Evolutionary conservation across 1,140 invertebrate species (phyloP).

Genomic region (Drosophila lini): DNA sequence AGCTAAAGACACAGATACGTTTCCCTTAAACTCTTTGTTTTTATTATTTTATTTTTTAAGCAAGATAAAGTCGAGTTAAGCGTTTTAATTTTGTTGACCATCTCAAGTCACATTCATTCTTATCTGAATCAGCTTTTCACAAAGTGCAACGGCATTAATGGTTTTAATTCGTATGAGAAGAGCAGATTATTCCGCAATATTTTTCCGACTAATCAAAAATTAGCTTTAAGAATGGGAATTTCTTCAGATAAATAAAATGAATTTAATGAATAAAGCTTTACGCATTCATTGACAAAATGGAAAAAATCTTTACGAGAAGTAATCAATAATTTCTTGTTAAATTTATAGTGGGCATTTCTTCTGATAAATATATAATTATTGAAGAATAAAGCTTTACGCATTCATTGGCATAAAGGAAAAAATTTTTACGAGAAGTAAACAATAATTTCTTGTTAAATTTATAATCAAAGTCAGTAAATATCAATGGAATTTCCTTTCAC

Average conservation of each 20-base stretch:
- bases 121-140: slow-evolving; percentile 17
- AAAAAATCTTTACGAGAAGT: not conserved
- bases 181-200: not conserved
- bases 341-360: too few relatives aligned
- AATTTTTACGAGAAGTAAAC: not conserved
- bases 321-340: not conserved
- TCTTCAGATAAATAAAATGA: too few relatives aligned
- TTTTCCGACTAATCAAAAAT: not conserved
- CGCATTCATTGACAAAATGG: not conserved
- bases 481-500: not conserved
- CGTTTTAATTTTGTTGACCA: slow-evolving; percentile 5
- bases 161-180: not conserved
- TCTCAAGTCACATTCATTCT: slow-evolving; percentile 14
- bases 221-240: not conserved
- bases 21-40: not conserved
- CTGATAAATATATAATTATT: not conserved
- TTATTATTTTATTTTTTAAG: too few relatives aligned
- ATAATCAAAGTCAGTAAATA: too few relatives aligned
- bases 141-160: slow-evolving; percentile 21
- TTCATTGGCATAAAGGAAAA: not conserved
- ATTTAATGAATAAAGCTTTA: not conserved
- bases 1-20: too few relatives aligned
- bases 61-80: slow-evolving; percentile 1
- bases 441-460: not conserved
- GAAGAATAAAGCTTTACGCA: not conserved